These are phyloP conservation scores for Bembecia ichneumoniformis DNA, from an alignment of 2,888 invertebrate genomes.

Conservation along the genomic window DNA sequence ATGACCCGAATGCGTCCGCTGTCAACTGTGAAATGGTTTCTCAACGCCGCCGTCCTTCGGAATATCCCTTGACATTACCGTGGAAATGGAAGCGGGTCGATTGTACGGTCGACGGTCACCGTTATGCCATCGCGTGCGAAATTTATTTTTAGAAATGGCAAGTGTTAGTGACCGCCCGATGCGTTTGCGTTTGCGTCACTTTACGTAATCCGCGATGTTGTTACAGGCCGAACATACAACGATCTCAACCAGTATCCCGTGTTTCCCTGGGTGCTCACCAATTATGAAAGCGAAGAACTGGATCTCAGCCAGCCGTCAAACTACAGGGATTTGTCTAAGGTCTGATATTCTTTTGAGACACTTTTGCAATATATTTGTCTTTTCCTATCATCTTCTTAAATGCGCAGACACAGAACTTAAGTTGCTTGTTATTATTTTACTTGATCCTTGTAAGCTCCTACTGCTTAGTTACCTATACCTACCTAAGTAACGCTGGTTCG, in stretches of 20 bases:
- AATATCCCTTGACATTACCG: background rate
- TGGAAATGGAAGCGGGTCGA: background rate
- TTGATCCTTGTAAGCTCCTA: no score
- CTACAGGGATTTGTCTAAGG: slow-evolving; percentile 97
- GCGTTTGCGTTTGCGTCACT: background rate
- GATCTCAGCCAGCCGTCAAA: slow-evolving; percentile 97
- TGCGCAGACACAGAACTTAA: no score
- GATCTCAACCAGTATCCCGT: slow-evolving; percentile 99
- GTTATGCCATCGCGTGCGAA: background rate
- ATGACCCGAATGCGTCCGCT: background rate
- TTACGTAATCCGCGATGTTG: background rate
- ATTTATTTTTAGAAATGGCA: background rate
- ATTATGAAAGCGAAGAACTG: slow-evolving; percentile 96
- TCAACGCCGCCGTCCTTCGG: background rate
- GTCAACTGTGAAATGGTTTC: background rate
- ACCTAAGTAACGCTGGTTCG: no score
- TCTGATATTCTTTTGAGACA: slow-evolving; percentile 27
- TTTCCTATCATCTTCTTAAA: no score
- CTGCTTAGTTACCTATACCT: no score
- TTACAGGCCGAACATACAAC: slow-evolving; percentile 96
- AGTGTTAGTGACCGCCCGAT: background rate
- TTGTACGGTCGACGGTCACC: background rate
- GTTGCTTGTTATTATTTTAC: no score
- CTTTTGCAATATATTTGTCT: no score
- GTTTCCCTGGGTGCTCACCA: slow-evolving; percentile 99